Conservation (phyloP, 2,113 vertebrate species). For the Megalops atlanticus region DNA sequence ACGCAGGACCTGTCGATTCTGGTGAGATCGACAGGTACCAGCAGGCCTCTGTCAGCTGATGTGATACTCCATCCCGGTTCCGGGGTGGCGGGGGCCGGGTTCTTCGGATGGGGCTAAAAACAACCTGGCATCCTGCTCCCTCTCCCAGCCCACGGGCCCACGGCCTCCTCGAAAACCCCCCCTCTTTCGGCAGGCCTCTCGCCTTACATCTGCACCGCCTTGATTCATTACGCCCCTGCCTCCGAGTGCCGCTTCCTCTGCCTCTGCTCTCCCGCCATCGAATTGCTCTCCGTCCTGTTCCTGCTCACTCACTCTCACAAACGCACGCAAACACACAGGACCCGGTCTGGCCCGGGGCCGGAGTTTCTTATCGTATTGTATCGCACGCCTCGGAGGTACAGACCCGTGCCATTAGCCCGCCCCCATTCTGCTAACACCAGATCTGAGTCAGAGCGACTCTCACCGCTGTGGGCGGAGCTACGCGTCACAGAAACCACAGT, state of each 20-base stretch:
- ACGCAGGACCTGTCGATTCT: no score
- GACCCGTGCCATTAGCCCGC: conserved; percentile 13
- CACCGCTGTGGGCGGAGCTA: background rate
- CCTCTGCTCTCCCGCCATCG: background rate
- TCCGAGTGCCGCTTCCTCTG: background rate
- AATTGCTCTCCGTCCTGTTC: background rate
- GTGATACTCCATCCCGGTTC: no score
- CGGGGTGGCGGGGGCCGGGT: no score
- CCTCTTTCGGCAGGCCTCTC: background rate
- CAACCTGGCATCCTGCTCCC: conserved; percentile 35
- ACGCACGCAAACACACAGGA: no score
- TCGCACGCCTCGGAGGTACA: no score
- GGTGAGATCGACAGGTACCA: no score
- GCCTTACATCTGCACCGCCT: background rate
- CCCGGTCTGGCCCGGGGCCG: no score
- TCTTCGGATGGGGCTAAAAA: conserved; percentile 31
- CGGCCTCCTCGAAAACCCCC: no score
- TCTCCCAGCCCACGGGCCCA: no score
- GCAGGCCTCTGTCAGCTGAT: no score
- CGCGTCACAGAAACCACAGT: background rate
- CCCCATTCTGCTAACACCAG: background rate
- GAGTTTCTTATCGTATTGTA: no score
- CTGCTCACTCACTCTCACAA: background rate
- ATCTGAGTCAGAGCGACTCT: background rate
- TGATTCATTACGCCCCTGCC: background rate